These are phyloP conservation scores for Podargus strigoides DNA, from an alignment of 2,797 vertebrate species.

Conservation along the genomic window DNA sequence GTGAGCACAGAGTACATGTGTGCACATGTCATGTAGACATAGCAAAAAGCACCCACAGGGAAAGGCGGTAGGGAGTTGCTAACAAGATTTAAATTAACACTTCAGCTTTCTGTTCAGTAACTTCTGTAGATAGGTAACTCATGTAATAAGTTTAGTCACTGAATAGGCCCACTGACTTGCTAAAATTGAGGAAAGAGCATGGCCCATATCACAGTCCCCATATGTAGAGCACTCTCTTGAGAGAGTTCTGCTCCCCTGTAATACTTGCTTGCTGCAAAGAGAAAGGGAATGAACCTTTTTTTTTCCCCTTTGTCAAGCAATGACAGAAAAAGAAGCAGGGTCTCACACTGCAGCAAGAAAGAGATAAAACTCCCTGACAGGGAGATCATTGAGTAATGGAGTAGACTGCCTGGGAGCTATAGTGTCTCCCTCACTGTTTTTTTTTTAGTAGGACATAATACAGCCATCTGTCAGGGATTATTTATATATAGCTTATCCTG, in stretches of 20 bases:
- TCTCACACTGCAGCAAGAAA: neutral
- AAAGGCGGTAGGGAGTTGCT: neutral
- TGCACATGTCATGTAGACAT: fast-evolving
- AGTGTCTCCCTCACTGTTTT: neutral
- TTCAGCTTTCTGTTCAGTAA: neutral
- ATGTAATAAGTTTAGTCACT: neutral
- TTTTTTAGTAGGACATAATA: neutral
- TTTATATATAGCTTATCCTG: neutral
- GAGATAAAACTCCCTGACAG: neutral
- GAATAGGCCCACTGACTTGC: neutral
- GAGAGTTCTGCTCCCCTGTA: neutral
- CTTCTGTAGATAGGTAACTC: neutral
- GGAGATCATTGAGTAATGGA: neutral
- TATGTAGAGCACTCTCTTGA: neutral
- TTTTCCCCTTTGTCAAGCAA: fast-evolving
- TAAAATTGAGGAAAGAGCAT: neutral
- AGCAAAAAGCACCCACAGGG: neutral
- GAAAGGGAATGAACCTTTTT: neutral
- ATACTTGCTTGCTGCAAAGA: neutral
- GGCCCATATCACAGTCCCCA: neutral
- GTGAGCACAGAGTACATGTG: neutral
- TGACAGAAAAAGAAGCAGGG: neutral
- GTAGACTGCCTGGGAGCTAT: neutral
- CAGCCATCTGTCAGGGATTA: neutral
- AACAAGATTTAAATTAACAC: neutral